Base-by-base conservation (phyloP, 2,888 invertebrate species). In the Euproctis similis region DNA sequence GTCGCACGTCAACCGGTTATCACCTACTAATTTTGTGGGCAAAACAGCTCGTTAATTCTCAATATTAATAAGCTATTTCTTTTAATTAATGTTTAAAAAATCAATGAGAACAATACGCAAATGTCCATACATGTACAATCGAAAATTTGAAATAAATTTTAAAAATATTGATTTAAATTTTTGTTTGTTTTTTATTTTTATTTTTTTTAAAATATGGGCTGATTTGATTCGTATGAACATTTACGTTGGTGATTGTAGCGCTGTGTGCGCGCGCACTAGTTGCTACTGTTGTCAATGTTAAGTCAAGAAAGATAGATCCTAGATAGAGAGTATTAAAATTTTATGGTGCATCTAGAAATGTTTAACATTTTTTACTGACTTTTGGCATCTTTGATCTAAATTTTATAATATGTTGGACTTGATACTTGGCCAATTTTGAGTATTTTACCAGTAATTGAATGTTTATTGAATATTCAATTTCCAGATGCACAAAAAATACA, bases 251-350 rank as follows among this genome's bases (percentile, higher is more conserved):
- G 53, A 39, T 41, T 41, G 62, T 55, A 67, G 71, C 72, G 73
- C 69, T 55, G 64, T 70, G 67, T 67, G 69, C 69, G 68, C 72
- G 66, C 69, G 61, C 62, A 54, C 68, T 69, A 67, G 63, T 63
- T 62, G 62, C 67, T 71, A 73, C 72, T 72, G 73, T 73, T 73
- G 73, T 73, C 73, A 73, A 64, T 71, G 68, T 68, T 63, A 53
- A 54, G 56, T 66, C 61, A 53, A 59, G 53, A 53, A 52, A 53
- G 47, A 51, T 51, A 58, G 59, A 57, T 50, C 58, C 55, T 61
- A 60, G 31, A 49, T 43, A 46, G 39, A 52, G 36, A 32, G 41
- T 34, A 23, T 12, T 26, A 30, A 20, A 41, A 40, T 31, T 39
- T 36, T 21, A 26, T 14, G 27, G 40, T 50, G 46, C 43, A 46